Evolutionary conservation across 2,888 invertebrate genomes (phyloP).

Genomic region (Diarsia dahlii): DNA sequence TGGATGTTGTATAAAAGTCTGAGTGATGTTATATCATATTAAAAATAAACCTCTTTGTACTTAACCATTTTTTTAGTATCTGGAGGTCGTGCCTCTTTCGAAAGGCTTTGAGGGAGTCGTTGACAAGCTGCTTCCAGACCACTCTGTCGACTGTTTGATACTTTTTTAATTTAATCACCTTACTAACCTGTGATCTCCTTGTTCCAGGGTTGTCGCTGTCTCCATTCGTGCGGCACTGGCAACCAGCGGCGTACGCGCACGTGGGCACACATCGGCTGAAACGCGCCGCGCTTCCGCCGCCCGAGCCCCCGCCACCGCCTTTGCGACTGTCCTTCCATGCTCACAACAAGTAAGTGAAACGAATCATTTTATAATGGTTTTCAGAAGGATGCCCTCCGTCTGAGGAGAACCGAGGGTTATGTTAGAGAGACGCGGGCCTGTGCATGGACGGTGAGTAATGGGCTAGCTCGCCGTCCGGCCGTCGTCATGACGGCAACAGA

Average conservation of each 20-base stretch:
- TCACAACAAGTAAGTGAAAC: slow-evolving; percentile 91
- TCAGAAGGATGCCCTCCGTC: background rate
- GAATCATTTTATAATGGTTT: background rate
- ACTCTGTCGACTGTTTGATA: background rate
- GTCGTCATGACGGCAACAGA: too few relatives aligned
- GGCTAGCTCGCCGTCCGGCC: too few relatives aligned
- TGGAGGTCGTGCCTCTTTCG: background rate
- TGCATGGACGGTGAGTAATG: too few relatives aligned
- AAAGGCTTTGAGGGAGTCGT: background rate
- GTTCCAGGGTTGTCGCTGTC: slow-evolving; percentile 92
- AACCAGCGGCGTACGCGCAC: slow-evolving; percentile 94
- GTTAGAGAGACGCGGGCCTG: too few relatives aligned
- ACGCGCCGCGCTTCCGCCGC: slow-evolving; percentile 78
- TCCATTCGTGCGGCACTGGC: slow-evolving; percentile 95
- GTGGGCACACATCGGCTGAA: slow-evolving; percentile 92
- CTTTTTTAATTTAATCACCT: background rate
- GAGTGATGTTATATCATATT: background rate
- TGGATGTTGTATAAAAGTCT: background rate
- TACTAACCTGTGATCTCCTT: slow-evolving; percentile 40
- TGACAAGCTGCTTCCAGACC: background rate
- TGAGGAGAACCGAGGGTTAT: background rate
- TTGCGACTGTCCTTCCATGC: slow-evolving; percentile 92
- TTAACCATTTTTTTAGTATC: background rate
- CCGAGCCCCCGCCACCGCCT: slow-evolving; percentile 80
- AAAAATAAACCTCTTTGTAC: background rate